A percentile compares a stretch with the other conserved stretches of the same genome.
phyloP scores from a whole-genome alignment of 2,797 vertebrate genomes.

The Alauda arvensis region DNA sequence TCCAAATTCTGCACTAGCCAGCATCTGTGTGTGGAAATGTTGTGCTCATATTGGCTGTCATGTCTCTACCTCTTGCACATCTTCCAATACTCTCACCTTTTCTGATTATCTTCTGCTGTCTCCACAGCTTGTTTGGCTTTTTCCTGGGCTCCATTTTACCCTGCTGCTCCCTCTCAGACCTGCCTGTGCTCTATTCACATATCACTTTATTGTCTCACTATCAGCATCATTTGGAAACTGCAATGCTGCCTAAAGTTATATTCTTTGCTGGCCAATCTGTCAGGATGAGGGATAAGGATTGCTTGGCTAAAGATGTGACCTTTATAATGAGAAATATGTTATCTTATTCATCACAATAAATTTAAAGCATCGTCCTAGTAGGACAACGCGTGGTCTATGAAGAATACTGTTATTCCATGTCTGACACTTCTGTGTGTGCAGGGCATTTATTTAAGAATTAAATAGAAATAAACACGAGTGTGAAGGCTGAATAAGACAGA shows the following conservation, averaged over 20 bases:
- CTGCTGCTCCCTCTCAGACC: background rate
- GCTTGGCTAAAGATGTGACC: conserved; percentile 15
- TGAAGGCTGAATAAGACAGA: background rate
- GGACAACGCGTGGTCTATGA: background rate
- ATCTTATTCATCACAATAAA: conserved; percentile 18
- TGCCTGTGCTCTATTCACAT: background rate
- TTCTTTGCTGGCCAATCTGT: background rate
- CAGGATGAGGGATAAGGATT: conserved; percentile 8
- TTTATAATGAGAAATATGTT: conserved; percentile 30
- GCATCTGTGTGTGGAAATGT: background rate
- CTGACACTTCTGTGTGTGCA: background rate
- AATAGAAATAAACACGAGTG: background rate
- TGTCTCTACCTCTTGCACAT: background rate
- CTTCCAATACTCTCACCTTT: background rate
- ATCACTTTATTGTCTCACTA: background rate
- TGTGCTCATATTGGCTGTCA: background rate
- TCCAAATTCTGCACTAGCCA: background rate
- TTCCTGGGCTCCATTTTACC: background rate
- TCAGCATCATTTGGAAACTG: conserved; percentile 2
- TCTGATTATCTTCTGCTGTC: background rate
- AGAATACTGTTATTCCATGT: background rate
- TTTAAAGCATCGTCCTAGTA: background rate
- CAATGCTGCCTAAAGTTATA: background rate
- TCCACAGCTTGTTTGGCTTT: background rate
- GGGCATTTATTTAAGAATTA: background rate